Base-by-base conservation (phyloP, 2,797 vertebrate species). In the Scarus forsteni region DNA sequence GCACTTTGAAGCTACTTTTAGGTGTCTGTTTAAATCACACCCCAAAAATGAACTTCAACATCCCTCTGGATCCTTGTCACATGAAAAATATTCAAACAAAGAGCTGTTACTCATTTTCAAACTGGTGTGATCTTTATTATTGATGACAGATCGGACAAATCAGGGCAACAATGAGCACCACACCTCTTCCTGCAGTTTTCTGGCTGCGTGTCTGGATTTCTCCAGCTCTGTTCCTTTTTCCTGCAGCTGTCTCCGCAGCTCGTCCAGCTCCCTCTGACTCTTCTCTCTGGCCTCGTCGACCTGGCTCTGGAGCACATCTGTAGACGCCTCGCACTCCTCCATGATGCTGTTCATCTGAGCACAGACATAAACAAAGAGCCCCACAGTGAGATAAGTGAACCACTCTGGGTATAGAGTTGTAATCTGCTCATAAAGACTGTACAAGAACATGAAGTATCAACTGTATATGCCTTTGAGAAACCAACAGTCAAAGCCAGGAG, bases 141-240 rank as follows among this genome's bases (percentile, higher is more conserved):
- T 40, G 9, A 12, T 59, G 53, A 70, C 56, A 64, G 57, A 70
- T 57, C 13, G 8, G 45, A 49, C 80, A 77, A 88, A 60, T 79
- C 73, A 73, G 66, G 50, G 36, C 51, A 64, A 86, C 66, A 54
- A 68, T 15, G 48, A 49, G 72, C 0, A 52, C 71, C 66, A 89
- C 94, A 99, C 98, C 97, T 99, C 96, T 80, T 97, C 97, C 88
- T 98, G 96, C 69, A 97, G 92, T 46, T 94, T 96, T 81, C 92
- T 76, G 64, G 93, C 84, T 3, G 92, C 76, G 70, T 94, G 90
- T 55, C 83, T 92, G 69, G 93, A 93, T 80, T 95, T 97, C 80
- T 99, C 96, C 75, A 96, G 86, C 84, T 98, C 97, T 7, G 93
- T 79, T 64, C 92, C 94, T 78, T 96, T 98, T 85, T 97, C 96